phyloP scores from a whole-genome alignment of 2,888 invertebrate genomes.

The Bellardia bayeri region DNA sequence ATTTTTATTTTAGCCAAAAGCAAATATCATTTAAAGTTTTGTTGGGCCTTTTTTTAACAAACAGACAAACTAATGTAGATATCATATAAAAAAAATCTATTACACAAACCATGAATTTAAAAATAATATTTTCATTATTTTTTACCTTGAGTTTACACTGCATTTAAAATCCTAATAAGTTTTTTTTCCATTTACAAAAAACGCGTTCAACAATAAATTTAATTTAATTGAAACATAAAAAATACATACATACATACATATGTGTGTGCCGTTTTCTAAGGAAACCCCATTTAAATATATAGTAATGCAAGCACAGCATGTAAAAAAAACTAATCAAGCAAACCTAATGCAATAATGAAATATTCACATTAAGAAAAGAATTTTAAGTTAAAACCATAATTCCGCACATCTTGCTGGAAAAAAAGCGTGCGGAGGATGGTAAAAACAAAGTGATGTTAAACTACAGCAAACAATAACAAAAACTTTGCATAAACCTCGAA shows the following conservation, averaged over 20 bases:
- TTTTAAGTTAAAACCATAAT: slow-evolving; percentile 28
- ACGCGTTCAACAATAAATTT: neutral
- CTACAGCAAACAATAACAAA: slow-evolving; percentile 4
- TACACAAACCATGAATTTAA: no score
- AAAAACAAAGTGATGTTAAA: slow-evolving; percentile 10
- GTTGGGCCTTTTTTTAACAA: slow-evolving; percentile 10
- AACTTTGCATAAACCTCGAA: slow-evolving; percentile 18
- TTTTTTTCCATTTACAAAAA: neutral
- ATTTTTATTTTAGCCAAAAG: slow-evolving; percentile 6
- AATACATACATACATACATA: no score
- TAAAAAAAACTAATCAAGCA: slow-evolving; percentile 55
- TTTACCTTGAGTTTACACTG: no score
- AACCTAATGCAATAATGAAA: slow-evolving; percentile 64
- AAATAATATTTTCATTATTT: no score
- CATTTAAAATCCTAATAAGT: no score
- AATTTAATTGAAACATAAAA: neutral
- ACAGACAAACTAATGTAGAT: neutral
- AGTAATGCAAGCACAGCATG: no score
- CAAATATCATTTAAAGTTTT: slow-evolving; percentile 31
- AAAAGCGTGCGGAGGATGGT: neutral
- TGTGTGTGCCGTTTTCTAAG: no score
- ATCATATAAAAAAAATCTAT: no score
- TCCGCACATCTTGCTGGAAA: neutral
- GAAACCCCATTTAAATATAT: no score
- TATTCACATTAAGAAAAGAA: slow-evolving; percentile 56